Percentiles rank a stretch among this genome's conserved stretches.
Evolutionary conservation across 53 echinoderm and acorn worm species (phyloP).

Genomic region (Patiria pectinifera): DNA sequence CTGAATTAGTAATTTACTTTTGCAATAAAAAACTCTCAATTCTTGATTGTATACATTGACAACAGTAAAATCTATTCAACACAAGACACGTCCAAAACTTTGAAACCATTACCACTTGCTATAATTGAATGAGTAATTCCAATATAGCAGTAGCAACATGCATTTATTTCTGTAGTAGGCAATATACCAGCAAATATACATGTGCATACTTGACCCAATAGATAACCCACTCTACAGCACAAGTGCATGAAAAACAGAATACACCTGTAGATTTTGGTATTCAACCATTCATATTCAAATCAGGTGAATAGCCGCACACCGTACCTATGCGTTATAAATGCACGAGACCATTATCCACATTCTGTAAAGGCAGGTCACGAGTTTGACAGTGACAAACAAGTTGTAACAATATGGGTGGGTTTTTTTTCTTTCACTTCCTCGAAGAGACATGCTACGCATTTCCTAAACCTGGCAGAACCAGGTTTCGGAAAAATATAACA

Average conservation of each 20-base stretch:
- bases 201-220: not conserved
- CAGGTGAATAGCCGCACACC: not conserved
- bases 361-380: no score
- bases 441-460: not conserved
- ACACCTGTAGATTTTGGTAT: not conserved
- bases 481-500: no score
- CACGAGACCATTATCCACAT: not conserved
- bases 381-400: no score
- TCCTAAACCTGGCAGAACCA: no score
- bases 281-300: not conserved
- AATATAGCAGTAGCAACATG: not conserved
- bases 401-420: no score
- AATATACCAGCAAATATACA: not conserved
- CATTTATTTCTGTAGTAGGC: not conserved
- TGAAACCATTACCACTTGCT: not conserved
- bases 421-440: not conserved
- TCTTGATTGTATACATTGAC: no score
- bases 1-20: no score
- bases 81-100: not conserved
- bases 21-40: no score
- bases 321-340: not conserved
- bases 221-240: not conserved
- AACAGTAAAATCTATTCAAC: no score
- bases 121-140: not conserved
- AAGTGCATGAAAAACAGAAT: not conserved